Base-by-base conservation (phyloP, 1,140 invertebrate genomes). In the Leptoteleia sp. region DNA sequence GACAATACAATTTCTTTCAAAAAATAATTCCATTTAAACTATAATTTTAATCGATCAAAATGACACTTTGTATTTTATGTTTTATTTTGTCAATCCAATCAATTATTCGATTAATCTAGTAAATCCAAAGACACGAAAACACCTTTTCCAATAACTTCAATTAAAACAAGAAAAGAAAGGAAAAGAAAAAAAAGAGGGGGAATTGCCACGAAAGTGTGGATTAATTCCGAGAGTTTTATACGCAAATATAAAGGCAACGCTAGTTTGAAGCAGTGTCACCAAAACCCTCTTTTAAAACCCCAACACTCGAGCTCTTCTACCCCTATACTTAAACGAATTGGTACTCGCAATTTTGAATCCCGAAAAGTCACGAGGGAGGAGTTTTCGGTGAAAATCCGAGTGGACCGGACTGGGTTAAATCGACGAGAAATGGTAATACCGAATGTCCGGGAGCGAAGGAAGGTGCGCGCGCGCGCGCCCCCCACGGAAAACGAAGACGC, bases 391-490 rank as follows among this genome's bases (percentile, higher is more conserved):
- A 31, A 59, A 64, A 50, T 50, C 27, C 48, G 38, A 54, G 47
- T 67, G 62, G 48, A 54, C 61, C 15, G 11, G 47, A 17, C 47
- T 13, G 37, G 17, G 37, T 67, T 54, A 67, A 67, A 54, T 67
- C 62, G 62, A 67, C 47, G 62, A 67, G 48, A 67, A 67, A 67
- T 67, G 64, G 50, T 67, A 67, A 67, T 67, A 35, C 48, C 19
- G 50, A 35, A 47, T 31, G 55, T 67, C 50, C 40, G 38, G 48
- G 38, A 35, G 59, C 35, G 17, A 64, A 64, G 59, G 52, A 64
- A 64, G 45, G 59, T 42, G 59, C 50, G 15, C 31, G 33, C n/a
- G n/a, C 8, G 3, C n/a, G n/a, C n/a, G n/a, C n/a, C n/a, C n/a
- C n/a, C n/a, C n/a, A 43, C 15, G 13, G 16, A 50, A 16, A 43